phyloP scores from a whole-genome alignment of 1,140 invertebrate species.

The Agrilus planipennis region DNA sequence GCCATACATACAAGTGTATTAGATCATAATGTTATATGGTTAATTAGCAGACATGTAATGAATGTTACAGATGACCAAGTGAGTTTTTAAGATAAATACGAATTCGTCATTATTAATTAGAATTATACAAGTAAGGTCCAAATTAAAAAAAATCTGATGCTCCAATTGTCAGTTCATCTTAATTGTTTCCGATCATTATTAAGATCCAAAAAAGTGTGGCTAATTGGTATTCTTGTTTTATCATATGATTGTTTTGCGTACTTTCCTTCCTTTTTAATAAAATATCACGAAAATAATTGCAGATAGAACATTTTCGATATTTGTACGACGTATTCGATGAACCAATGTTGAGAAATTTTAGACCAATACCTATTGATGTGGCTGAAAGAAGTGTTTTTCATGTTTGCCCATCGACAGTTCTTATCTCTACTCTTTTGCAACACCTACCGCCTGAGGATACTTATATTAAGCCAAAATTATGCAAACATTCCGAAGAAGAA shows the following conservation, averaged over 20 bases:
- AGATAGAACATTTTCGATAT: constrained; percentile 25
- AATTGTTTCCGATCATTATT: not conserved
- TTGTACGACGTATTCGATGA: constrained; percentile 24
- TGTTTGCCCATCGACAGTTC: constrained; percentile 25
- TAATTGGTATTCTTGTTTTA: not conserved
- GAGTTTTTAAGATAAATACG: constrained; percentile 5
- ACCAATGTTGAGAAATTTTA: constrained; percentile 26
- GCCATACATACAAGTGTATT: constrained; percentile 29
- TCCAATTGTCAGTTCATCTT: not conserved
- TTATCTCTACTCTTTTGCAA: too few relatives aligned
- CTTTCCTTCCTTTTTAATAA: not conserved
- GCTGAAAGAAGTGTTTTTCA: constrained; percentile 22
- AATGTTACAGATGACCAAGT: constrained; percentile 30
- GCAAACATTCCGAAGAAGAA: too few relatives aligned
- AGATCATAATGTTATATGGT: constrained; percentile 29
- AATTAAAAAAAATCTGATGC: too few relatives aligned
- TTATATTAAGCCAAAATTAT: too few relatives aligned
- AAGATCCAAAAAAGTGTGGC: not conserved
- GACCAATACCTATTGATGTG: constrained; percentile 16
- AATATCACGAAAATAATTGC: constrained; percentile 8
- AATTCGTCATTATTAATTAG: not conserved
- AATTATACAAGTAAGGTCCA: too few relatives aligned
- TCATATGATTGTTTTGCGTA: not conserved
- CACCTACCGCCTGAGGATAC: too few relatives aligned
- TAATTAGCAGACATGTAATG: constrained; percentile 27